Base-by-base conservation (phyloP, 2,113 vertebrate genomes). In the Cryptomyrus ogoouensis region DNA sequence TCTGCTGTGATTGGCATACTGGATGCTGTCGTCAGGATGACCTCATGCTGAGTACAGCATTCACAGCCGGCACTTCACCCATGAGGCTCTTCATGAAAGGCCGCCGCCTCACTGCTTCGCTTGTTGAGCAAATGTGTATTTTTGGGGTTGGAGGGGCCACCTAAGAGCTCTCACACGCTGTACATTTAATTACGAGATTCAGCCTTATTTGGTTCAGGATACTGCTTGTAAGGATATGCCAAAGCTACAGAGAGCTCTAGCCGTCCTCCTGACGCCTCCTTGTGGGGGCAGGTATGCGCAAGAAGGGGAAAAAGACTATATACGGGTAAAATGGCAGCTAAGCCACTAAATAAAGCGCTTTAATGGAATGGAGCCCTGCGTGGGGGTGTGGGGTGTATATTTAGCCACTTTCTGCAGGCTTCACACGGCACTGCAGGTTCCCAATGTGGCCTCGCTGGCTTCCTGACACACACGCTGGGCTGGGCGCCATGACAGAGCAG, bases 351-450 rank as follows among this genome's bases (percentile, higher is more conserved):
- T 24, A 84, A 84, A 84, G 83, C 39, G 19, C 42, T 44, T 84
- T 47, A 47, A 84, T 47, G 39, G 42, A 84, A 84, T 8, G 83
- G 21, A 84, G 42, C 83, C 21, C 83, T 84, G 42, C 8, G 39
- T 84, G 89, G 91, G 90, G 92, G 89, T 83, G 89, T 90, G 90
- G 91, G 88, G 84, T 91, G 89, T 91, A 93, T 92, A 92, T 91
- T 91, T 91, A 90, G 89, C 91, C 90, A 70, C 50, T 90, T 89
- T 91, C 89, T 89, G 66, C 77, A 88, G 90, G 90, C 89, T 90
- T 13, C 46, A 86, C 91, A 56, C 90, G 91, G 91, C 90, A 90
- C 49, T 47, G 88, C 90, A 91, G 88, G 90, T 90, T 92, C 90
- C 88, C 91, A 92, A 92, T 89, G 91, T 42, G 89, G 88, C 84